Evolutionary conservation across 2,888 invertebrate species (phyloP).

Genomic region (Polylopha cassiicola): DNA sequence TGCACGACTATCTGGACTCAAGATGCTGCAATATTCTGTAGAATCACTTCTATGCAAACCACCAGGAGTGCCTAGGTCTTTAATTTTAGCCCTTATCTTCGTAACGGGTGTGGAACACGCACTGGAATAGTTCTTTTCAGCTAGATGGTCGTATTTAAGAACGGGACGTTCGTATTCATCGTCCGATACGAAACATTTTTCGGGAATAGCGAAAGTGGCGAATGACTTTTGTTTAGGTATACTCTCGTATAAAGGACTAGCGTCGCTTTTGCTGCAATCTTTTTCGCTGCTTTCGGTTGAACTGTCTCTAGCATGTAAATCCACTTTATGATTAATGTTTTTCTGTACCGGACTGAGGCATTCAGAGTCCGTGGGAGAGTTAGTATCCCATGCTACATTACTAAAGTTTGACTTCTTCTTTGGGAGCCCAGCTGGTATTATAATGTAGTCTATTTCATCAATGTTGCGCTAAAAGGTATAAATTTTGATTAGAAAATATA

Average conservation of each 20-base stretch:
- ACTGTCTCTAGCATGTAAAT: slow-evolving; percentile 44
- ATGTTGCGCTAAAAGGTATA: slow-evolving; percentile 45
- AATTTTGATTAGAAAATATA: slow-evolving; percentile 4
- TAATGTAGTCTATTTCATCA: slow-evolving; percentile 59
- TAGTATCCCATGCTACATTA: slow-evolving; percentile 50
- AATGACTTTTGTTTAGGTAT: slow-evolving; percentile 39
- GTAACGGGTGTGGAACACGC: slow-evolving; percentile 64
- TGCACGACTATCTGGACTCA: slow-evolving; percentile 57
- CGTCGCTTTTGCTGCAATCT: slow-evolving; percentile 44
- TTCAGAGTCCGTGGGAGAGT: slow-evolving; percentile 59
- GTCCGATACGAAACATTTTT: slow-evolving; percentile 49
- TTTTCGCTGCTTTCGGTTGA: slow-evolving; percentile 53
- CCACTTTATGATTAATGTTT: slow-evolving; percentile 46
- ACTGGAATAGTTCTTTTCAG: slow-evolving; percentile 53
- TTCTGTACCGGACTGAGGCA: slow-evolving; percentile 42
- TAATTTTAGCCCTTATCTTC: slow-evolving; percentile 52
- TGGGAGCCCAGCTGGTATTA: slow-evolving; percentile 54
- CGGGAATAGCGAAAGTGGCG: slow-evolving; percentile 33
- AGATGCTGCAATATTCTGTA: slow-evolving; percentile 69
- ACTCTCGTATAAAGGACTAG: slow-evolving; percentile 53
- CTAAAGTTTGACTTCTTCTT: slow-evolving; percentile 50
- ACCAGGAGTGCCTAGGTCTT: slow-evolving; percentile 56
- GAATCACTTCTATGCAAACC: slow-evolving; percentile 65
- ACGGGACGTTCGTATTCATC: slow-evolving; percentile 36
- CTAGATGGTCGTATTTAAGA: slow-evolving; percentile 42